Base-by-base conservation (phyloP, 2,888 invertebrate species). In the Linyphia triangularis region DNA sequence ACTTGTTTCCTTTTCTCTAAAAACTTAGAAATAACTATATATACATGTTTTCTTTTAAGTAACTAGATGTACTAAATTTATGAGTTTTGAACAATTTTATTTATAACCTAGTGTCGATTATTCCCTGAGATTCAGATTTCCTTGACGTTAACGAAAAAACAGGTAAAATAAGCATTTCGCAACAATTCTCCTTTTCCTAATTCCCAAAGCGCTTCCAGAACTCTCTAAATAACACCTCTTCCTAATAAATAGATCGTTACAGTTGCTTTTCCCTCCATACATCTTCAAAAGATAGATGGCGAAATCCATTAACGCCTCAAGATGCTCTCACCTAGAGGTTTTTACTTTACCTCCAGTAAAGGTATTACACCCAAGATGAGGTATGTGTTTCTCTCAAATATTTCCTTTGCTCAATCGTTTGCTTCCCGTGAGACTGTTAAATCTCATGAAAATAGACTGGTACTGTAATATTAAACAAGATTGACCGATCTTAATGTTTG, bases 251-350 rank as follows among this genome's bases (percentile, higher is more conserved):
- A 33, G 16, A n/a, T 28, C 51, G 57, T 57, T 57, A 30, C 28
- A 57, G 30, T 33, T 57, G n/a, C 24, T 61, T 22, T 24, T 37
- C 5, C 28, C 28, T 13, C 59, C 75, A 75, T 61, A 37, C 75
- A 37, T 61, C 75, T 61, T 59, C n/a, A 7, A 13, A n/a, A 75
- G 61, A 75, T 61, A 75, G 61, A 61, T 61, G 75, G 33, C 19
- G 7, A 51, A 72, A 72, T 30, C 72, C 61, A 59, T 61, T 59
- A n/a, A 75, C 61, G n/a, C 33, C 19, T 75, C 75, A 37, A 19
- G 33, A 61, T 75, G 61, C 33, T 30, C 59, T 9, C 16, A 6
- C 75, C 72, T 22, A 33, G 75, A 57, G n/a, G 61, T 37, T 61
- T 61, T 37, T 16, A 24, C 13, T 61, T n/a, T 59, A 61, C 61